Evolutionary conservation across 2,113 vertebrate genomes (phyloP), one percentile per base, ranked within the genome.

Genomic region (Engraulis encrasicolus): DNA sequence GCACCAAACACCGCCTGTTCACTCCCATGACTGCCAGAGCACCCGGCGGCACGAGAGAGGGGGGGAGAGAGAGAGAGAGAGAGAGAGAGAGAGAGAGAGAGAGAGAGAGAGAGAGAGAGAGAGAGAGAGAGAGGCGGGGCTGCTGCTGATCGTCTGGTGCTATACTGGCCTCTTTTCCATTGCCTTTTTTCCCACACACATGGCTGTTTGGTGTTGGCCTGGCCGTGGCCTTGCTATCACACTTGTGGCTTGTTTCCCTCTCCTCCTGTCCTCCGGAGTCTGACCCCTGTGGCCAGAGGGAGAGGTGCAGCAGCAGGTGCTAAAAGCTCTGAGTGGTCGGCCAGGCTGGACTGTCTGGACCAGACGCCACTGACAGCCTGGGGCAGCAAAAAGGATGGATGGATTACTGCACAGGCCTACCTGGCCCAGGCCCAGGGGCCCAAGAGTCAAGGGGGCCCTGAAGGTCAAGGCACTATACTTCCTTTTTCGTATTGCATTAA

Each of bases 151-250:
- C 27, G 31, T 45, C 40, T 45, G 66, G 23, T 3, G 2, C 11
- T 14, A 66, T 74, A 74, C 11, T 36, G 66, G 66, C 66, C 15
- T 36, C 66, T 74, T 74, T 34, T 74, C 34, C 40, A 74, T 74
- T 74, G 66, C 66, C 18, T 34, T 15, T 74, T 3, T 12, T 23
- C n/a, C n/a, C 23, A 27, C 1, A 27, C 11, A 23, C 66, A 71
- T 71, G 66, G 66, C 66, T 74, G 27, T 74, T 74, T 74, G 66
- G 66, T n/a, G n/a, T n/a, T n/a, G n/a, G n/a, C n/a, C n/a, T n/a
- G n/a, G n/a, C n/a, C n/a, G n/a, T 74, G 15, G 27, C 66, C 66
- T 74, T 31, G 66, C 31, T 74, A 74, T 23, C 31, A 27, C 66
- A 74, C 66, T 27, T 74, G 66, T 74, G 34, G 66, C 66, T 31